Evolutionary conservation across 1,140 invertebrate genomes (phyloP).

Genomic region (Portunus trituberculatus): DNA sequence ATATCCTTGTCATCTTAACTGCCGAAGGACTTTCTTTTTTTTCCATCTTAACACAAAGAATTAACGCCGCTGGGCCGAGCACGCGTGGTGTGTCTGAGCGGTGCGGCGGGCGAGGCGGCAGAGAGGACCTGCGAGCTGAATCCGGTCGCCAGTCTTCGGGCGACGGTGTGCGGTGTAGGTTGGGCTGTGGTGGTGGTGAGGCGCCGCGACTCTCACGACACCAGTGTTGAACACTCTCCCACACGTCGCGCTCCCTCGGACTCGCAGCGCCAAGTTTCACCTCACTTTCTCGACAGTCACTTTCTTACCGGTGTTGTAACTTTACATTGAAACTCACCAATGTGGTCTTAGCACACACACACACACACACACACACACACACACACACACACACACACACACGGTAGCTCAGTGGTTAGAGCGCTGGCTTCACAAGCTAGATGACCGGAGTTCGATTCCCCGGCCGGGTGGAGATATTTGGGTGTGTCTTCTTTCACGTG

Average conservation of each 20-base stretch:
- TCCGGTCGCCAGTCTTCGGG: not conserved
- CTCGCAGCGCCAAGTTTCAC: not conserved
- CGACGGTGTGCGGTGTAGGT: not conserved
- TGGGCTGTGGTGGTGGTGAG: not conserved
- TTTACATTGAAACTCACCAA: no score
- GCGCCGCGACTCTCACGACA: not conserved
- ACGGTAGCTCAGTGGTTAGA: no score
- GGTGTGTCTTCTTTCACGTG: no score
- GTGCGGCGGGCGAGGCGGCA: not conserved
- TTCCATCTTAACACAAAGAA: not conserved
- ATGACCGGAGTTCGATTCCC: no score
- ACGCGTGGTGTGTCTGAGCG: not conserved
- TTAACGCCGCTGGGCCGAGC: not conserved
- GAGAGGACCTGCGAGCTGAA: not conserved
- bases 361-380: no score
- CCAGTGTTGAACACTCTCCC: not conserved
- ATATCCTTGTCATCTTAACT: no score
- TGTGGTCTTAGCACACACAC: no score
- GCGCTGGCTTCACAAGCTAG: no score
- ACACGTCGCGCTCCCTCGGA: not conserved
- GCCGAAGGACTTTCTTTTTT: no score
- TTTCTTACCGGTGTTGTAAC: not conserved
- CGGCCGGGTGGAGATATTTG: no score
- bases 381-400: no score
- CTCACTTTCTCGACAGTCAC: not conserved